Evolutionary conservation across 2,113 vertebrate genomes (phyloP), one percentile per base, ranked within the genome.

Genomic region (Salvelinus alpinus): DNA sequence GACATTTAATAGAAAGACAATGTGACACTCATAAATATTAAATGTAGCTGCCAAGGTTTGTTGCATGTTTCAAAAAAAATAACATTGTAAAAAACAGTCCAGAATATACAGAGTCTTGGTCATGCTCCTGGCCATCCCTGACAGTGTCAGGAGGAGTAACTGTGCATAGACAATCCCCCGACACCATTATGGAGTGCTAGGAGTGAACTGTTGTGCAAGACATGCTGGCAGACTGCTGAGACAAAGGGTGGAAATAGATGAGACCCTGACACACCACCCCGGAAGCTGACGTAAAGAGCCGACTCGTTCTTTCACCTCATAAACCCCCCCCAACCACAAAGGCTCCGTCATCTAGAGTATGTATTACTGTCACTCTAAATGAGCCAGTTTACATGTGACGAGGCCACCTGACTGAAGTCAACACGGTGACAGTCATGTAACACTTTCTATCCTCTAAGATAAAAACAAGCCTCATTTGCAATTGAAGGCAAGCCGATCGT

Each of bases 1-100:
- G 89, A 90, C 83, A 85, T 93, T 93, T 93, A 93, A 92, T 93
- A 93, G 91, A 93, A 93, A 93, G 91, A 92, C 89, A 79, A 92
- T 88, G 90, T 89, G 86, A 93, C 91, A 92, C 4, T 89, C 91
- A 92, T 92, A 92, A 93, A 92, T 92, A 91, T 90, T 92, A 91
- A 92, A 90, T 92, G 92, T 93, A 93, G 92, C 92, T 93, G 92
- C 92, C 92, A 90, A 91, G 88, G 79, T 79, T 88, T 44, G 38
- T 44, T 44, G 87, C 87, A 88, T 89, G 83, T 89, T 87, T 85
- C 25, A 25, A 25, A 86, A 88, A 88, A 91, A 80, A 80, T 72
- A 82, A 92, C 84, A 89, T 82, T 44, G 80, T 90, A 92, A 91
- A 91, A 92, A 91, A 86, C 85, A 80, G 84, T 90, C 85, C 77